Evolutionary conservation across 2,888 invertebrate species (phyloP).

Genomic region (Eugnorisma glareosa): DNA sequence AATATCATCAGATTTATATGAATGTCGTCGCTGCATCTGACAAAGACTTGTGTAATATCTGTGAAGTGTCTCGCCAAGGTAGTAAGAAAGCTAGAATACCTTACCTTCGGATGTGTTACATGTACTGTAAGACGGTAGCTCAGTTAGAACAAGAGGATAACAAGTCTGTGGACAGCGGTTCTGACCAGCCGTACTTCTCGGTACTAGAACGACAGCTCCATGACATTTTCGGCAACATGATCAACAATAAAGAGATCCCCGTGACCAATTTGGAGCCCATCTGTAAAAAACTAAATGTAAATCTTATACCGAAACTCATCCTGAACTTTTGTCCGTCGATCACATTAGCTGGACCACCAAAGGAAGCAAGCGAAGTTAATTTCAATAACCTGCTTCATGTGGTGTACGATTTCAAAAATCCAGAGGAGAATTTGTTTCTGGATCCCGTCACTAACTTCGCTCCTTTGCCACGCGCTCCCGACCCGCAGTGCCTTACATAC

Average conservation of each 20-base stretch:
- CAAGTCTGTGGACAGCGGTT: constrained; percentile 72
- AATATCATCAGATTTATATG: constrained; percentile 88
- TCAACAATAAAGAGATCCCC: constrained; percentile 92
- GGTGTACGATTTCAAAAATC: constrained; percentile 86
- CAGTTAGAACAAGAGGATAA: constrained; percentile 86
- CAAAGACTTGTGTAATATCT: constrained; percentile 85
- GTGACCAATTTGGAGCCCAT: constrained; percentile 93
- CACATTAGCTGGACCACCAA: constrained; percentile 82
- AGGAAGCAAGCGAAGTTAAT: constrained; percentile 82
- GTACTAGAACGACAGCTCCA: constrained; percentile 90
- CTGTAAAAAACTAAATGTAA: constrained; percentile 93
- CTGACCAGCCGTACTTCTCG: constrained; percentile 86
- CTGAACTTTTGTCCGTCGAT: constrained; percentile 93
- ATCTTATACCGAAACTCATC: constrained; percentile 93
- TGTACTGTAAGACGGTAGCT: constrained; percentile 91
- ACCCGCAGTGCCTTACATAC: constrained; percentile 91
- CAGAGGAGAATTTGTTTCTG: constrained; percentile 87
- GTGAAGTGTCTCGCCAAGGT: constrained; percentile 82
- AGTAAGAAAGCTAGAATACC: constrained; percentile 84
- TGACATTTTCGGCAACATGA: constrained; percentile 92
- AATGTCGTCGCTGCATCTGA: constrained; percentile 87
- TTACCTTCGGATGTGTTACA: constrained; percentile 90
- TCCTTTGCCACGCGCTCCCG: constrained; percentile 85
- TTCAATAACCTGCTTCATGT: constrained; percentile 84
- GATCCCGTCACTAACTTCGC: constrained; percentile 86